Percentiles rank a stretch among this genome's conserved stretches.
phyloP scores from a whole-genome alignment of 2,113 vertebrate species.

The Turnix velox region DNA sequence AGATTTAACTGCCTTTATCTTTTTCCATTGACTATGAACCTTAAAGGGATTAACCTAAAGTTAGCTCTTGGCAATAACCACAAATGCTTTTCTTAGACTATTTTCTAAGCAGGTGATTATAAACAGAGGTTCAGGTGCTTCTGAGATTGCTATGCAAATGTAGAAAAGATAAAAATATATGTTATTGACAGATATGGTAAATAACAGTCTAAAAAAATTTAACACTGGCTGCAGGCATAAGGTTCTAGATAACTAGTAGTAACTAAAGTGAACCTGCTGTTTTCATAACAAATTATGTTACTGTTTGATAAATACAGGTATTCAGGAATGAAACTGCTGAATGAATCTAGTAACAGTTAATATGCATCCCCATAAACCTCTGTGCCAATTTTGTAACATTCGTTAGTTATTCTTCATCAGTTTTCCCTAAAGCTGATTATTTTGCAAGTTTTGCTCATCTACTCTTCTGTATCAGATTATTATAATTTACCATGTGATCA shows the following conservation, averaged over 20 bases:
- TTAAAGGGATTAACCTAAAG: neutral
- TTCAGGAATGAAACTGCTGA: neutral
- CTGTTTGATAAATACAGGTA: neutral
- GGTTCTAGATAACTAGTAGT: neutral
- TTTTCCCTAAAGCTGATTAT: neutral
- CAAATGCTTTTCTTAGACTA: neutral
- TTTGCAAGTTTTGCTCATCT: neutral
- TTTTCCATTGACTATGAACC: neutral
- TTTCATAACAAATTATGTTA: neutral
- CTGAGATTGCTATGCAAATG: neutral
- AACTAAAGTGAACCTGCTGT: neutral
- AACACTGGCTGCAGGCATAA: neutral
- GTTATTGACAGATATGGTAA: neutral
- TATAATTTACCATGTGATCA: neutral
- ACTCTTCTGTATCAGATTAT: neutral
- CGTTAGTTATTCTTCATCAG: neutral
- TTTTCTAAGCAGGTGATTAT: neutral
- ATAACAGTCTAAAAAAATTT: neutral
- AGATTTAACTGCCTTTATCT: neutral
- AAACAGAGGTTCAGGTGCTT: neutral
- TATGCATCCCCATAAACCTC: neutral
- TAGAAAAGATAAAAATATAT: neutral
- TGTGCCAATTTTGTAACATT: neutral
- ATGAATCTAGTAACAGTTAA: neutral
- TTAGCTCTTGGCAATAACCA: neutral